Percentiles rank a stretch among this genome's conserved stretches.
phyloP scores from a whole-genome alignment of 2,113 vertebrate species.

The Thunnus thynnus region DNA sequence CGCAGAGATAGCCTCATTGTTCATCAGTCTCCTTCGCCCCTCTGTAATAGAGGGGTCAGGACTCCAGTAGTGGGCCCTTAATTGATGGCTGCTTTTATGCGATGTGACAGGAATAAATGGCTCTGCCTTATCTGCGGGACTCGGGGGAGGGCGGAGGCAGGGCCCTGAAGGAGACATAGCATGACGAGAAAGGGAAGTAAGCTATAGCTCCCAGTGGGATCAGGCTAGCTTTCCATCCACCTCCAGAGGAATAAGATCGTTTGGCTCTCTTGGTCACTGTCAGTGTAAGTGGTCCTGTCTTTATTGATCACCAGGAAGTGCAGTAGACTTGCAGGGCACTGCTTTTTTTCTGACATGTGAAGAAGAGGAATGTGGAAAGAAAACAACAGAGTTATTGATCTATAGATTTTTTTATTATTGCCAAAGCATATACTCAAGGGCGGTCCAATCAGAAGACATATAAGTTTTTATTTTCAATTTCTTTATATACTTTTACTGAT shows the following conservation, averaged over 20 bases:
- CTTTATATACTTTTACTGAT: neutral
- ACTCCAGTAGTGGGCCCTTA: conserved; percentile 64
- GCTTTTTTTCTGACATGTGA: neutral
- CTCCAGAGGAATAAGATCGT: conserved; percentile 42
- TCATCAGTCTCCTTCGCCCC: conserved; percentile 65
- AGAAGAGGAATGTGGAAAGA: conserved; percentile 21
- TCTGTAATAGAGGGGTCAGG: conserved; percentile 79
- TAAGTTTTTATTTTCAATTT: neutral
- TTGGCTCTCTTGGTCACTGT: conserved; percentile 55
- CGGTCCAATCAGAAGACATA: neutral
- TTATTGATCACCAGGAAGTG: conserved; percentile 68
- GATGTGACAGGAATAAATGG: conserved; percentile 80
- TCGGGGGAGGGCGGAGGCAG: conserved; percentile 25
- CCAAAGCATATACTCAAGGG: neutral
- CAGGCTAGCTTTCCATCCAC: conserved; percentile 32
- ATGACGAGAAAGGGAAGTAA: conserved; percentile 66
- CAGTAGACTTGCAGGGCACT: conserved; percentile 4
- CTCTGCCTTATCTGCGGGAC: conserved; percentile 62
- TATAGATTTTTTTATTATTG: conserved; percentile 15
- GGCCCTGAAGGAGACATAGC: conserved; percentile 59
- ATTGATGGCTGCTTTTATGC: conserved; percentile 83
- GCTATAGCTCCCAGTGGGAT: conserved; percentile 68
- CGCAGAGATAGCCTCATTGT: conserved; percentile 59
- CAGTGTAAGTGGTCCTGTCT: conserved; percentile 57
- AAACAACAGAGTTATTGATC: conserved; percentile 16